A percentile compares a stretch with the other conserved stretches of the same genome.
Evolutionary conservation across 2,113 vertebrate species (phyloP).

Genomic region (Semnopithecus entellus): DNA sequence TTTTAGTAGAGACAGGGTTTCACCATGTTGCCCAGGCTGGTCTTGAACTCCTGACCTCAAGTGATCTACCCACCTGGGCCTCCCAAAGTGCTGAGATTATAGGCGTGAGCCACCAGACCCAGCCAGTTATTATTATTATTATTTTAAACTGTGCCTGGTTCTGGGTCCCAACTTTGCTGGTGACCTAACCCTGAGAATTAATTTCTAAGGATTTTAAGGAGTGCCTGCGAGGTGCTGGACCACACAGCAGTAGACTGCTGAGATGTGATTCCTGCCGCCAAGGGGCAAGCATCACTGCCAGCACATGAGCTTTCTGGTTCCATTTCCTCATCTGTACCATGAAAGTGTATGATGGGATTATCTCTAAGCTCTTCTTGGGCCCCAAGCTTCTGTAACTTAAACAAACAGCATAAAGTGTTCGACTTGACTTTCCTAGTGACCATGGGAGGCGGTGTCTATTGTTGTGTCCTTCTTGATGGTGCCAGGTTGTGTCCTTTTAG

Average conservation of each 20-base stretch:
- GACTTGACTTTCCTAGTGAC: not conserved
- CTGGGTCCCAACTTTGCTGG: not conserved
- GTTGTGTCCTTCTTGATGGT: not conserved
- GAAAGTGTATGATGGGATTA: rapidly evolving
- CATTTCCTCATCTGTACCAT: not conserved
- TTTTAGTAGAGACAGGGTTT: too few relatives aligned
- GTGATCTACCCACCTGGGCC: too few relatives aligned
- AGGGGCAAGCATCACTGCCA: rapidly evolving
- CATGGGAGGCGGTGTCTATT: not conserved
- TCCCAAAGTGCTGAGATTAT: too few relatives aligned
- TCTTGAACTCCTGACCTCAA: too few relatives aligned
- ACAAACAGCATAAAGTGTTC: not conserved
- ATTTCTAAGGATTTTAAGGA: not conserved
- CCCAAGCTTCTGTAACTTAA: not conserved
- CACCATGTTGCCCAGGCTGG: too few relatives aligned
- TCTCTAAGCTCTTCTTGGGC: not conserved
- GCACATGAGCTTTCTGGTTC: rapidly evolving
- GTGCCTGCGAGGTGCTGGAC: not conserved
- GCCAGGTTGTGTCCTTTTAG: too few relatives aligned
- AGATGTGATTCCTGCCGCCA: not conserved
- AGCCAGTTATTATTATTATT: not conserved
- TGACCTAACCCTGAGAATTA: not conserved
- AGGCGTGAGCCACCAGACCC: too few relatives aligned
- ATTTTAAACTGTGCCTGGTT: not conserved
- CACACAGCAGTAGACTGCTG: rapidly evolving